Evolutionary conservation across 2,888 invertebrate species (phyloP).

Genomic region (Atethmia centrago): DNA sequence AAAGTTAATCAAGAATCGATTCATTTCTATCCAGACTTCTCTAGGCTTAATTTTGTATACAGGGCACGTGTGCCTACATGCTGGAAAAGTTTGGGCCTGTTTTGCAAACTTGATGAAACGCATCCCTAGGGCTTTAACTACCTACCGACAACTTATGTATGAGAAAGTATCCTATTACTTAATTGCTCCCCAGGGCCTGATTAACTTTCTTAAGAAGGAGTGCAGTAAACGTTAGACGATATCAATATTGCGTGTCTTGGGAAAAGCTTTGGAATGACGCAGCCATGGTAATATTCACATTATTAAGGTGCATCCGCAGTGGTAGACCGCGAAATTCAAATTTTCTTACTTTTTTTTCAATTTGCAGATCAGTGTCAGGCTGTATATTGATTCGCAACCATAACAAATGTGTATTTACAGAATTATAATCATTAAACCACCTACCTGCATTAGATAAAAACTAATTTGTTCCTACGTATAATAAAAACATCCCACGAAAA

Average conservation of each 20-base stretch:
- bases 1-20: background rate
- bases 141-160: background rate
- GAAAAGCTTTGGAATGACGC: background rate
- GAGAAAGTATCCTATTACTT: background rate
- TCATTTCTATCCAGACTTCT: background rate
- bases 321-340: no score
- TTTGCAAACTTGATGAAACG: slow-evolving; percentile 24
- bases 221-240: background rate
- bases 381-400: no score
- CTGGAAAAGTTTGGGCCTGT: slow-evolving; percentile 5
- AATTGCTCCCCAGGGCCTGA: slow-evolving; percentile 7
- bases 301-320: no score
- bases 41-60: slow-evolving; percentile 14
- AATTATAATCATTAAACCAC: no score
- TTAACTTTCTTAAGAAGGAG: background rate
- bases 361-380: no score
- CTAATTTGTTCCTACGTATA: slow-evolving; percentile 26
- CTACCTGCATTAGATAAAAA: slow-evolving; percentile 23
- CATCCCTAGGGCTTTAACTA: background rate
- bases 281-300: background rate
- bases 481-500: slow-evolving; percentile 43
- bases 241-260: background rate
- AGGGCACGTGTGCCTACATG: slow-evolving; percentile 22
- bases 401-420: no score
- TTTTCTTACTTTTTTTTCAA: no score